These are phyloP conservation scores for Montipora efflorescens DNA, from an alignment of 64 coral and sea anemone species.

Conservation along the genomic window DNA sequence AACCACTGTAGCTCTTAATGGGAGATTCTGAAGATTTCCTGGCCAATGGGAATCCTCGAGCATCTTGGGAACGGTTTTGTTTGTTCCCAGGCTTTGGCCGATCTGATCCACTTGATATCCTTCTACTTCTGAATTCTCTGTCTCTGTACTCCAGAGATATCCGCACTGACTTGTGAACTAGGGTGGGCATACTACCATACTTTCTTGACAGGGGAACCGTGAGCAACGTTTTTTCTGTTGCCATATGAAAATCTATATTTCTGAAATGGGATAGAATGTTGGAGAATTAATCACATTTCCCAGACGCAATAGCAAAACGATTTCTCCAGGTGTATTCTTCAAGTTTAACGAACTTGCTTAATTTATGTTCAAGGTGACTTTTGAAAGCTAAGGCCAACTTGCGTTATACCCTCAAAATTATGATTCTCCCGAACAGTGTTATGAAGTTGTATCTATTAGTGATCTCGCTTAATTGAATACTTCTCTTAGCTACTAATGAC, in stretches of 20 bases:
- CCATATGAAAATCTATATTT: neutral
- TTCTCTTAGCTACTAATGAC: no score
- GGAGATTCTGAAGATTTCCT: neutral
- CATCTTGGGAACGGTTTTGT: neutral
- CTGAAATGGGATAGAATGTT: neutral
- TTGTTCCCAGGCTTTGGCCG: neutral
- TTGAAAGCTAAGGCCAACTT: no score
- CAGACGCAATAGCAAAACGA: neutral
- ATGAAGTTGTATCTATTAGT: no score
- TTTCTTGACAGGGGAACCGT: slow-evolving; percentile 10
- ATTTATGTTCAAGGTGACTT: neutral
- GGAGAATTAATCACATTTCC: neutral
- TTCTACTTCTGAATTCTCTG: neutral
- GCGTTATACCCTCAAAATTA: no score
- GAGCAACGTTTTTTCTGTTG: neutral
- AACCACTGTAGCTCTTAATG: neutral
- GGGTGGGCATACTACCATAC: slow-evolving; percentile 17
- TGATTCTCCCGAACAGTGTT: no score
- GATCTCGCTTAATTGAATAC: no score
- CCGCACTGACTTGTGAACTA: neutral
- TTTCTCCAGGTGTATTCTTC: neutral
- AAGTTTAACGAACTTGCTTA: neutral
- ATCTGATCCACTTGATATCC: neutral
- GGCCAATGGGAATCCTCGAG: neutral
- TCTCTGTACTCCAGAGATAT: slow-evolving; percentile 16